Base-by-base conservation (phyloP, 2,888 invertebrate species). In the Siphonodentalium dalli region DNA sequence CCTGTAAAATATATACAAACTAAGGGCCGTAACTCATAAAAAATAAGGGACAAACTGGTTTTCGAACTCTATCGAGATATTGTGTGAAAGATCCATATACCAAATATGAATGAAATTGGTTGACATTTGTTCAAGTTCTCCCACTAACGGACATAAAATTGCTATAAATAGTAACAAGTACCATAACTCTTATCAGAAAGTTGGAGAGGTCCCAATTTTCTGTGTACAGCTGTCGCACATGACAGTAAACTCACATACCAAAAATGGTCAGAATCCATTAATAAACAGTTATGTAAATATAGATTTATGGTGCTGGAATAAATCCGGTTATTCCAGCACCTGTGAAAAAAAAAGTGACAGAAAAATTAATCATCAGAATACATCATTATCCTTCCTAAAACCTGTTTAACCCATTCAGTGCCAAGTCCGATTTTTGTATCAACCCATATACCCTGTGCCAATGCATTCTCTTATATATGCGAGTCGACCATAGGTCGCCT, bases 261-360 rank as follows among this genome's bases (percentile, higher is more conserved):
- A 5, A 2, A 38, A 15, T 20, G 4, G 13, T 8, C 3, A 8
- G 21, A 18, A 20, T 1, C n/a, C 18, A 18, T 39, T n/a, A 48
- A 33, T 26, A 11, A 24, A 33, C 6, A 51, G 15, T 9, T 8
- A 28, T 45, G 23, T 15, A 13, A 34, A 8, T 46, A 3, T n/a
- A 8, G 8, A 20, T 35, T 9, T 40, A n/a, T 11, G 94, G 85
- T 0, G 87, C 86, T 0, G 93, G 91, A 20, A 89, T 88, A 70
- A 95, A 94, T 85, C 94, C 93, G 71, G 88, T 88, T 68, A 88
- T 88, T 1, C 93, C 92, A 63, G 87, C 89, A 66, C 87, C 89
- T 9, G 86, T 84, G 7, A 91, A 90, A n/a, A n/a, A n/a, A n/a
- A n/a, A n/a, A n/a, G n/a, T n/a, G n/a, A n/a, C n/a, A n/a, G n/a